A percentile compares a stretch with the other conserved stretches of the same genome.
Conservation (phyloP, 2,113 vertebrate species). For the Xenopus laevis region DNA sequence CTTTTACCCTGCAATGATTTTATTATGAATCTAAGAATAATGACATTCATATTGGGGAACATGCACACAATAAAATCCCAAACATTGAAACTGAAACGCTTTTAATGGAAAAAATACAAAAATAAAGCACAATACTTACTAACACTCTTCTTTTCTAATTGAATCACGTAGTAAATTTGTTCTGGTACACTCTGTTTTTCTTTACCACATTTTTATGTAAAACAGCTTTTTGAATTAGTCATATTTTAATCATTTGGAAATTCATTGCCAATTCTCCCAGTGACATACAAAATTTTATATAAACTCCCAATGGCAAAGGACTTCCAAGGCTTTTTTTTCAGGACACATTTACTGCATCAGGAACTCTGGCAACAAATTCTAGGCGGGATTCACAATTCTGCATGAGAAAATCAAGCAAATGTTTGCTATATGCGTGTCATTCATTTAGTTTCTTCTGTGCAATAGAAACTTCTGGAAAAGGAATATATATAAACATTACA, state of each 20-base stretch:
- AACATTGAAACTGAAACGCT: no score
- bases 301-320: constrained; percentile 48
- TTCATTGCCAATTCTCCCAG: constrained; percentile 46
- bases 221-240: constrained; percentile 47
- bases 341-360: constrained; percentile 52
- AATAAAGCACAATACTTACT: constrained; percentile 19
- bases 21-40: no score
- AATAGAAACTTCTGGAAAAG: no score
- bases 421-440: no score
- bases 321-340: constrained; percentile 46
- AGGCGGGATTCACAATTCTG: constrained; percentile 52
- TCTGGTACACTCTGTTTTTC: constrained; percentile 9
- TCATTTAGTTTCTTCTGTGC: no score
- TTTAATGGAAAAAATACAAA: no score
- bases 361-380: constrained; percentile 53
- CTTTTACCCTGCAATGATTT: no score
- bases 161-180: constrained; percentile 16
- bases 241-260: constrained; percentile 49
- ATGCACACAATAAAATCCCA: no score
- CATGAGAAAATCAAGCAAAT: constrained; percentile 42
- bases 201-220: constrained; percentile 27
- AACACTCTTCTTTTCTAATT: constrained; percentile 47
- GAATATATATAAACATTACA: no score
- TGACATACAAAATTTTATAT: constrained; percentile 46
- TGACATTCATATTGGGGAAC: no score